Base-by-base conservation (phyloP, 2,113 vertebrate species). In the Hymenochirus boettgeri region DNA sequence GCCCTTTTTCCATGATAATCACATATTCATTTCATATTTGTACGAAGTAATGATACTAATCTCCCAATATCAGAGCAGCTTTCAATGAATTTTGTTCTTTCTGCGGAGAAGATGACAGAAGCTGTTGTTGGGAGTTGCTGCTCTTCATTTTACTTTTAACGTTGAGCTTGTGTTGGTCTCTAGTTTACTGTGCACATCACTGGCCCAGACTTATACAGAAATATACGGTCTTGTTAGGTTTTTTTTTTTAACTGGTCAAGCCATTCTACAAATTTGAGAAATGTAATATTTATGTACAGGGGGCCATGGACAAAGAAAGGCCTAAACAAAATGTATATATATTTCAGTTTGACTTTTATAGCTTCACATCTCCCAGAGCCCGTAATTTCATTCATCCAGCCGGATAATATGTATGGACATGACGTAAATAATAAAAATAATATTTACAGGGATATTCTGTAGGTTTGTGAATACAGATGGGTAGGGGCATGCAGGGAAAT, bases 131-230 rank as follows among this genome's bases (percentile, higher is more conserved):
- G 12, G 64, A 15, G 47, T 26, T 19, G 37, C 26, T 37, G 23
- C 35, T 7, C 56, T 57, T 67, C 57, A 67, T 67, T 67, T 60
- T 53, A 67, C 65, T 67, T 59, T 59, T 67, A 67, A 67, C 59
- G 65, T 59, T 18, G 65, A 27, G 65, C 47, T 27, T n/a, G 47
- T 25, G 8, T 15, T 2, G 24, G 7, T 22, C 17, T 22, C 31
- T 35, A 27, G 52, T 58, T 66, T 55, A 66, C 51, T 52, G 55
- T 13, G 64, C 17, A 39, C 24, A 15, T 65, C 47, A 59, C 17
- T 22, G 18, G 31, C 46, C 42, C n/a, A 56, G 35, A 31, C 52
- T 33, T 53, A 48, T 7, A 15, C 1, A 21, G 2, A 25, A 37
- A 11, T 8, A 9, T 4, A 11, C 35, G 23, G 56, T 53, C 47